A percentile compares a stretch with the other conserved stretches of the same genome.
Evolutionary conservation across 1,140 invertebrate species (phyloP).

Genomic region (Drosophila ambigua): DNA sequence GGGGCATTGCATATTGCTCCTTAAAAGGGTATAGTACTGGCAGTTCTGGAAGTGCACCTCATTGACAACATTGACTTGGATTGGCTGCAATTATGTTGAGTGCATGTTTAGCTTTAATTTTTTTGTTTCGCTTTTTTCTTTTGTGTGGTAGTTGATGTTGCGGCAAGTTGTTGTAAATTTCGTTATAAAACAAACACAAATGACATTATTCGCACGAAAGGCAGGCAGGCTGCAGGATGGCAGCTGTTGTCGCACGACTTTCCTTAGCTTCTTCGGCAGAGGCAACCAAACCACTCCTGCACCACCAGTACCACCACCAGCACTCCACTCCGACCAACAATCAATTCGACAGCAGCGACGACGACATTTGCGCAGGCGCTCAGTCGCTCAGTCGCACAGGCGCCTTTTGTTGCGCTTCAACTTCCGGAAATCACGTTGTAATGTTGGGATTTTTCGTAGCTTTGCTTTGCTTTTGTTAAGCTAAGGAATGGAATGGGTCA

Average conservation of each 20-base stretch:
- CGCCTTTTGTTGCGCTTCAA: slow-evolving; percentile 70
- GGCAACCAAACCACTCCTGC: slow-evolving; percentile 3
- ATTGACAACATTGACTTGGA: slow-evolving; percentile 17
- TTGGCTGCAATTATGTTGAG: slow-evolving; percentile 48
- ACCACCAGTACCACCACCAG: slow-evolving; percentile 31
- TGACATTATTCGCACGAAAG: slow-evolving; percentile 78
- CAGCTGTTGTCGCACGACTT: slow-evolving; percentile 74
- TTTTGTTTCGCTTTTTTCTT: slow-evolving; percentile 1
- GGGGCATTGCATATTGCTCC: no score
- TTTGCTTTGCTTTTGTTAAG: slow-evolving; percentile 18
- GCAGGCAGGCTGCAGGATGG: slow-evolving; percentile 39
- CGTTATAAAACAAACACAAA: slow-evolving; percentile 81
- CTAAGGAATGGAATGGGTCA: slow-evolving; percentile 43
- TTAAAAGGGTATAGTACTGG: no score
- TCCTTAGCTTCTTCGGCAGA: slow-evolving; percentile 53
- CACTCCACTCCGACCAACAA: slow-evolving; percentile 39
- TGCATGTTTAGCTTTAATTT: slow-evolving; percentile 39
- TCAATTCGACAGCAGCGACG: slow-evolving; percentile 69
- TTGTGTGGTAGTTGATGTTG: slow-evolving; percentile 15
- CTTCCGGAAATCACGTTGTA: slow-evolving; percentile 80
- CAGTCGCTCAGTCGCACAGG: slow-evolving; percentile 24
- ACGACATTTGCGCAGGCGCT: slow-evolving; percentile 67
- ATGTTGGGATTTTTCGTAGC: slow-evolving; percentile 44
- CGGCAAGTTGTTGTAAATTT: slow-evolving; percentile 69
- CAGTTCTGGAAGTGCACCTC: slow-evolving; percentile 13